Percentiles rank a stretch among this genome's conserved stretches.
Evolutionary conservation across 1,140 invertebrate species (phyloP).

Genomic region (Lithobius niger): DNA sequence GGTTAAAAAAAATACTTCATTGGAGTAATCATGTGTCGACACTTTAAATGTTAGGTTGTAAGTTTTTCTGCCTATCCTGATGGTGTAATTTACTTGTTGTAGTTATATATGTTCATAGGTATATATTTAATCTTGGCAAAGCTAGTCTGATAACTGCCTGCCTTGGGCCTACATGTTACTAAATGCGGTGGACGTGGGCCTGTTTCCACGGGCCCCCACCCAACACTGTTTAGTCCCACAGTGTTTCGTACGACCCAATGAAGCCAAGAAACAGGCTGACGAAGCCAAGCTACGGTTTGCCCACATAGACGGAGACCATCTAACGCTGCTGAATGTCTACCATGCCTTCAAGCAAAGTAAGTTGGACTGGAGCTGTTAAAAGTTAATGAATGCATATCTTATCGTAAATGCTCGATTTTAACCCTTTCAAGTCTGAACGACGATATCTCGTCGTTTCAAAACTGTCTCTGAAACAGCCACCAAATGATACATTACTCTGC

Average conservation of each 20-base stretch:
- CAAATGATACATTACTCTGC: no score
- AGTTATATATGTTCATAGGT: conserved; percentile 1
- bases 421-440: no score
- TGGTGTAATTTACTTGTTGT: no score
- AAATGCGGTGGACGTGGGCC: conserved; percentile 20
- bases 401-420: conserved; percentile 20
- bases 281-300: conserved; percentile 99
- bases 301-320: conserved; percentile 98
- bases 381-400: no score
- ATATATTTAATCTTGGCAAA: neutral
- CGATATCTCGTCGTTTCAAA: no score
- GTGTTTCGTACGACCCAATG: conserved; percentile 97
- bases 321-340: conserved; percentile 86
- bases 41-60: no score
- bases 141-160: neutral
- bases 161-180: conserved; percentile 7
- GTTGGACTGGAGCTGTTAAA: no score
- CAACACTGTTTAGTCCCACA: conserved; percentile 67
- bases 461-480: no score
- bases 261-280: conserved; percentile 97
- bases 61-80: no score
- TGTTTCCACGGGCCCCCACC: conserved; percentile 16
- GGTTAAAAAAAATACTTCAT: no score
- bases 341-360: conserved; percentile 99
- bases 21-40: no score